Base-by-base conservation (phyloP, 2,113 vertebrate species). In the Corythaeola cristata region DNA sequence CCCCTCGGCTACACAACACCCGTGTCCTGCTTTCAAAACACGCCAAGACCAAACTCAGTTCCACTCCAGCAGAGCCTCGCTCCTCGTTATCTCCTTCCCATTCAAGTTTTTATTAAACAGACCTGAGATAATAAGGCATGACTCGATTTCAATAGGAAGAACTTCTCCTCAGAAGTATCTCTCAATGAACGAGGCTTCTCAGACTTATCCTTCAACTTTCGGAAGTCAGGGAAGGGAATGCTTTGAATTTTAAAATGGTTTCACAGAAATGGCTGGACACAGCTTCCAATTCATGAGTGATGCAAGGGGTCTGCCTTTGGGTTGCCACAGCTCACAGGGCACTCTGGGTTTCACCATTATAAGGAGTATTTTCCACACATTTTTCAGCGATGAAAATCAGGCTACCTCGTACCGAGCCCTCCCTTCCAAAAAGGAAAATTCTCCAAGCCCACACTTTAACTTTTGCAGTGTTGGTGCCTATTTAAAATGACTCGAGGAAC, bases 71-170 rank as follows among this genome's bases (percentile, higher is more conserved):
- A 15, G 39, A 59, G 62, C 41, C 55, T 30, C 4, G 2, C 66
- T n/a, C 47, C 45, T 81, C 45, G 0, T 55, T 26, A 73, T 0
- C 27, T 14, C 73, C 47, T 33, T 37, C 35, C 7, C 35, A 3
- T 18, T 58, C 47, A 30, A 20, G 26, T 35, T 60, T 66, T 37
- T 11, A 28, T 22, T 63, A 50, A 62, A 32, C 55, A 35, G 69
- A 52, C 28, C 32, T 4, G 44, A 81, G 63, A 27, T 41, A 41
- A 14, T 2, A 5, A 14, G 18, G 50, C 37, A 8, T 13, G 0
- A 11, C 37, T 45, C 6, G 0, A 16, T 9, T 63, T 19, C 81
- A 23, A 2, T 0, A 8, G 21, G 72, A 52, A 33, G 45, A 44
- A 30, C 52, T 19, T 53, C 72, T 22, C 33, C 64, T 26, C 56